Evolutionary conservation across 1,140 invertebrate genomes (phyloP).

Genomic region (Mycetomoellerius zeteki): DNA sequence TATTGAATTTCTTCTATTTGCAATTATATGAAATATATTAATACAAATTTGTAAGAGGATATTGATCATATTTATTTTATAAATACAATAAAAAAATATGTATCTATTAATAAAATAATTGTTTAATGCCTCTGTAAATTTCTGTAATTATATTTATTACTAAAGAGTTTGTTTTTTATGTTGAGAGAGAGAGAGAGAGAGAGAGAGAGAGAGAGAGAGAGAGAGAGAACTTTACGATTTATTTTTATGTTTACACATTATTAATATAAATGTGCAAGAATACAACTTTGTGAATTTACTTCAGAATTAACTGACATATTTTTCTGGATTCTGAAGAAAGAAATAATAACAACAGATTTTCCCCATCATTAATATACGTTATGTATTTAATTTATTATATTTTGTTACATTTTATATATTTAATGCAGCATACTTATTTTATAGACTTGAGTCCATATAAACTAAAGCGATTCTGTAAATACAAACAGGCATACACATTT

Average conservation of each 20-base stretch:
- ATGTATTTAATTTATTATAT: background rate
- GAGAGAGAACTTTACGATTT: background rate
- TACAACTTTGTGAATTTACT: constrained; percentile 3
- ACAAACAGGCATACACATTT: background rate
- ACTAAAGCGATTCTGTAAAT: constrained; percentile 46
- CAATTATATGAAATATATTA: background rate
- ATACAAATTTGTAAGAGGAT: background rate
- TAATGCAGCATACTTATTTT: too few relatives aligned
- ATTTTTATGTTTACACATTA: background rate
- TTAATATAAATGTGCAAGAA: background rate
- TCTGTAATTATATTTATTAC: background rate
- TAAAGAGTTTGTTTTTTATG: background rate
- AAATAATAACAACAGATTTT: background rate
- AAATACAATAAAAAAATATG: background rate
- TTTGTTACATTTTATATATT: too few relatives aligned
- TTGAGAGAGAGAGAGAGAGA: too few relatives aligned
- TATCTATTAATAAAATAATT: constrained; percentile 10
- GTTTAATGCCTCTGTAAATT: background rate
- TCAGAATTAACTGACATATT: constrained; percentile 68
- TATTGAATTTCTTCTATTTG: background rate
- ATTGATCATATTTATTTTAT: constrained; percentile 6
- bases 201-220: too few relatives aligned
- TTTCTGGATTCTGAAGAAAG: constrained; percentile 57
- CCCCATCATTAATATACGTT: constrained; percentile 4
- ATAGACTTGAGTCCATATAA: constrained; percentile 31